phyloP scores from a whole-genome alignment of 1,140 invertebrate genomes.

The Drosophila ercepeae region DNA sequence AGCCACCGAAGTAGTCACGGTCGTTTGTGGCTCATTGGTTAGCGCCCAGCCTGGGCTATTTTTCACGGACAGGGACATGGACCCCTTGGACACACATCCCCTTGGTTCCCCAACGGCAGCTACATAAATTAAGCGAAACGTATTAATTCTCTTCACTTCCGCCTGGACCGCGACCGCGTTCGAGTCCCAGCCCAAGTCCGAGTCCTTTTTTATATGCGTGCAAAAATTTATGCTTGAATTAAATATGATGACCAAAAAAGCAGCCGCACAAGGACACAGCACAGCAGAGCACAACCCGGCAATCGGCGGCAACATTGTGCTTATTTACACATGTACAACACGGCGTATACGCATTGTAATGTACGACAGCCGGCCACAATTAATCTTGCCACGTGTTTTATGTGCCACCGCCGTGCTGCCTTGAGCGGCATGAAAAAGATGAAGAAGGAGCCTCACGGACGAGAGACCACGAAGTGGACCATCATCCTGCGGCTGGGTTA shows the following conservation, averaged over 20 bases:
- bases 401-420: constrained; percentile 16
- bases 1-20: constrained; percentile 51
- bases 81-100: background rate
- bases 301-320: constrained; percentile 40
- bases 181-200: too few species aligned
- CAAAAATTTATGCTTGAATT: constrained; percentile 82
- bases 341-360: constrained; percentile 77
- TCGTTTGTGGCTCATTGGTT: constrained; percentile 79
- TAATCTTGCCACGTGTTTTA: constrained; percentile 80
- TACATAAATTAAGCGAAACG: constrained; percentile 81
- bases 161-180: constrained; percentile 12
- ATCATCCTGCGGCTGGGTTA: constrained; percentile 73
- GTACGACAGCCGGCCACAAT: constrained; percentile 74
- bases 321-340: constrained; percentile 80
- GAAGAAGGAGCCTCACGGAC: background rate
- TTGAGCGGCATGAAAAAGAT: constrained; percentile 2
- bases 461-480: constrained; percentile 53
- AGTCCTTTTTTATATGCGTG: constrained; percentile 77
- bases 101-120: constrained; percentile 1
- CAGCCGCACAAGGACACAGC: constrained; percentile 54
- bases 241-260: constrained; percentile 81
- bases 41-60: constrained; percentile 54
- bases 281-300: background rate
- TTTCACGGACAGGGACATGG: too few species aligned
- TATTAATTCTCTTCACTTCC: constrained; percentile 76